Percentiles rank a stretch among this genome's conserved stretches.
These are phyloP conservation scores for Bucco capensis DNA, from an alignment of 2,113 vertebrate genomes.

Conservation along the genomic window DNA sequence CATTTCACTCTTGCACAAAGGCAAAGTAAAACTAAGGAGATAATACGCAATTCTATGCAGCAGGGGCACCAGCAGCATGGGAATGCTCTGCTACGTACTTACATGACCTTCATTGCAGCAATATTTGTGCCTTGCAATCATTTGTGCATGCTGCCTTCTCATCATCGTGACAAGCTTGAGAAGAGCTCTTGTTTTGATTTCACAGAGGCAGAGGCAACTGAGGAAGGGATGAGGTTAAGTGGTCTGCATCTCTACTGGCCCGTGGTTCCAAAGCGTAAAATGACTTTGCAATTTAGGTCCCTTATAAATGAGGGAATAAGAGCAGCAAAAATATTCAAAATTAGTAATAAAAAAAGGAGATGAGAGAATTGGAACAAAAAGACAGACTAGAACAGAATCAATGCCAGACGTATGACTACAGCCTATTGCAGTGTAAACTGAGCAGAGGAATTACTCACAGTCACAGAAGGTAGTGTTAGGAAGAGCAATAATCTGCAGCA, in stretches of 20 bases:
- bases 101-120: neutral
- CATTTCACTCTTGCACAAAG: conserved; percentile 42
- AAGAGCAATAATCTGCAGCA: conserved; percentile 9
- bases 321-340: neutral
- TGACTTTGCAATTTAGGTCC: neutral
- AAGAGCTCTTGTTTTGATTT: neutral
- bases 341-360: neutral
- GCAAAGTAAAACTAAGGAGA: conserved; percentile 3
- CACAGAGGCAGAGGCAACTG: neutral
- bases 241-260: neutral
- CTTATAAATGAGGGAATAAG: neutral
- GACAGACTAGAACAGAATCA: neutral
- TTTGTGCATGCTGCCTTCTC: neutral
- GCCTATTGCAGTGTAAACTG: neutral
- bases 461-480: neutral
- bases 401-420: neutral
- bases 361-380: neutral
- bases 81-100: neutral
- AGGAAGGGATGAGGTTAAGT: neutral
- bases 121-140: neutral
- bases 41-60: neutral
- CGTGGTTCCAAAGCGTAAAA: neutral
- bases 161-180: neutral
- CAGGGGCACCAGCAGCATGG: neutral
- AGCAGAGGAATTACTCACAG: conserved; percentile 5